These are phyloP conservation scores for Apodemia mormo DNA, from an alignment of 2,888 invertebrate species.

Conservation along the genomic window DNA sequence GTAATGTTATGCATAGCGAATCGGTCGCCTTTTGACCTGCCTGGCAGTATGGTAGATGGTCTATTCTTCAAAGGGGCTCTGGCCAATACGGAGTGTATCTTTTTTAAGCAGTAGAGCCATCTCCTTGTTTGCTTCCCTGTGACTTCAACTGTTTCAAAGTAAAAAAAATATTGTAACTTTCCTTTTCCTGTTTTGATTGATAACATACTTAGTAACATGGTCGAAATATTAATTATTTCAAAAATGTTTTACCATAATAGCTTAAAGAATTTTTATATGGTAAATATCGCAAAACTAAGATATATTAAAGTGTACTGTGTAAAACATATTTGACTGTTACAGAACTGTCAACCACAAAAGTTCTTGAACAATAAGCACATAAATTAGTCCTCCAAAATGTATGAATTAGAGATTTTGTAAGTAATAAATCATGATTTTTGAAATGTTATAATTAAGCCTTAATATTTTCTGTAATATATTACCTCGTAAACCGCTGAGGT, in stretches of 20 bases:
- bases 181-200: no score
- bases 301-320: neutral
- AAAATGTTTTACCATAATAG: slow-evolving; percentile 6
- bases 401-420: slow-evolving; percentile 34
- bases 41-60: no score
- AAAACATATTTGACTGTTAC: slow-evolving; percentile 2
- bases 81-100: no score
- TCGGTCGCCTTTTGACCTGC: no score
- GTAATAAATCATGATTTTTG: slow-evolving; percentile 60
- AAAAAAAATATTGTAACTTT: no score
- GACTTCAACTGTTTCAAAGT: no score
- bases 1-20: no score
- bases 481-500: slow-evolving; percentile 42
- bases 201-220: neutral
- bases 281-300: neutral
- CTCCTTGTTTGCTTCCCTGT: no score
- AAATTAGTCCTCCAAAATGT: slow-evolving; percentile 34
- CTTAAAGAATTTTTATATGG: neutral
- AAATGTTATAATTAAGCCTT: slow-evolving; percentile 56
- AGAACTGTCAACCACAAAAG: slow-evolving; percentile 25
- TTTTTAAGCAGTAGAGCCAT: no score
- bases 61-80: no score
- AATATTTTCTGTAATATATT: slow-evolving; percentile 53
- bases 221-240: neutral
- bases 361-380: slow-evolving; percentile 37